phyloP scores from a whole-genome alignment of 2,888 invertebrate genomes.

The Deilephila elpenor region DNA sequence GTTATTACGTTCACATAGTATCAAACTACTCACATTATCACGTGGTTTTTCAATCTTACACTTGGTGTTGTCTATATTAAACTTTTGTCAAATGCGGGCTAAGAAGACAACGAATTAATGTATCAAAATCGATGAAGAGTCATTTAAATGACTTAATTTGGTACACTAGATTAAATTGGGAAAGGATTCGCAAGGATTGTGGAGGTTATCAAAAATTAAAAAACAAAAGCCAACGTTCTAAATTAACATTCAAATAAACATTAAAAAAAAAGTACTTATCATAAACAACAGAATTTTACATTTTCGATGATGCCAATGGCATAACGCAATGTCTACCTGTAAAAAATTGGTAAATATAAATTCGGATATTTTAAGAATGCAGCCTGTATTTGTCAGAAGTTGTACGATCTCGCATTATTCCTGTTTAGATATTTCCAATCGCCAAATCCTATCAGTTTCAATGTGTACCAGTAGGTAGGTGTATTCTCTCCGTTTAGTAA shows the following conservation, averaged over 20 bases:
- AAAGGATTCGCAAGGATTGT: slow-evolving; percentile 33
- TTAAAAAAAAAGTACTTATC: not conserved
- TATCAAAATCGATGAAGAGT: slow-evolving; percentile 45
- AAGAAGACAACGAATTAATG: slow-evolving; percentile 77
- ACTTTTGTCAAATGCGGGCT: slow-evolving; percentile 83
- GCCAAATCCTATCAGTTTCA: slow-evolving; percentile 55
- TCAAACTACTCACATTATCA: slow-evolving; percentile 43
- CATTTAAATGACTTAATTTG: slow-evolving; percentile 33
- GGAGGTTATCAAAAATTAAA: not conserved
- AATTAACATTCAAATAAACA: not conserved
- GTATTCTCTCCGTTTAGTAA: slow-evolving; percentile 48
- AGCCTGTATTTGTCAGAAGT: slow-evolving; percentile 82
- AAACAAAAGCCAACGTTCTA: slow-evolving; percentile 7
- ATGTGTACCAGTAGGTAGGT: slow-evolving; percentile 53
- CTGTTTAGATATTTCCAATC: slow-evolving; percentile 42
- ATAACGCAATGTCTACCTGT: not conserved
- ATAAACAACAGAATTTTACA: too few species aligned
- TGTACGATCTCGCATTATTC: slow-evolving; percentile 36
- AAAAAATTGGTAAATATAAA: not conserved
- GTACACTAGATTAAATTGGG: slow-evolving; percentile 47
- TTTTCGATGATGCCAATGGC: not conserved
- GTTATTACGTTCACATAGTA: slow-evolving; percentile 40
- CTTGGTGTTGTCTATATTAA: slow-evolving; percentile 50
- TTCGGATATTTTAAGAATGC: slow-evolving; percentile 33
- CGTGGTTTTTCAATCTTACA: slow-evolving; percentile 44